Percentiles rank a stretch among this genome's conserved stretches.
Evolutionary conservation across 92 coral and sea anemone species (phyloP).

Genomic region (Porites rus): DNA sequence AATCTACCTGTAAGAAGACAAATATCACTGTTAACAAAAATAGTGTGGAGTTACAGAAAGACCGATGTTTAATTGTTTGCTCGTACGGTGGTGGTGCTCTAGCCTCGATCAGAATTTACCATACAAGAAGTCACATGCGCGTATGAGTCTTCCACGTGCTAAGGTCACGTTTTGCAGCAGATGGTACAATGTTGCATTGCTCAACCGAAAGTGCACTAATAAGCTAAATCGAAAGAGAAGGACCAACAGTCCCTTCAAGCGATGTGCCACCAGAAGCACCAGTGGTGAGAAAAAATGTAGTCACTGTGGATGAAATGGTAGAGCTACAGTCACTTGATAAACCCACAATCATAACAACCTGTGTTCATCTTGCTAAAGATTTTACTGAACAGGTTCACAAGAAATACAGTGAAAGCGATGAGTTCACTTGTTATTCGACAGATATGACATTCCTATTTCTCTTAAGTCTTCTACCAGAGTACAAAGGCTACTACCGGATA

Average conservation of each 20-base stretch:
- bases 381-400: not conserved
- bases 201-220: slow-evolving; percentile 16
- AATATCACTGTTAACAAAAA: slow-evolving; percentile 55
- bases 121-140: not conserved
- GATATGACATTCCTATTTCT: not conserved
- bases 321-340: not conserved
- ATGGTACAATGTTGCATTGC: slow-evolving; percentile 27
- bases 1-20: slow-evolving; percentile 59
- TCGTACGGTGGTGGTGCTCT: too few relatives aligned
- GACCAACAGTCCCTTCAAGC: not conserved
- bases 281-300: not conserved
- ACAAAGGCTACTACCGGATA: not conserved
- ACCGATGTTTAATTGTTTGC: slow-evolving; percentile 16
- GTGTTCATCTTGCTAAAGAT: not conserved
- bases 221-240: not conserved
- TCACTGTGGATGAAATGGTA: not conserved
- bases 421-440: not conserved
- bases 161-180: not conserved
- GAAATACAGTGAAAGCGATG: not conserved
- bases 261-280: not conserved
- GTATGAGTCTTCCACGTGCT: not conserved
- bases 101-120: too few relatives aligned
- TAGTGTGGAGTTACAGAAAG: slow-evolving; percentile 62
- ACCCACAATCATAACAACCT: not conserved
- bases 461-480: not conserved